Evolutionary conservation across 2,113 vertebrate species (phyloP).

Genomic region (Gavia stellata): DNA sequence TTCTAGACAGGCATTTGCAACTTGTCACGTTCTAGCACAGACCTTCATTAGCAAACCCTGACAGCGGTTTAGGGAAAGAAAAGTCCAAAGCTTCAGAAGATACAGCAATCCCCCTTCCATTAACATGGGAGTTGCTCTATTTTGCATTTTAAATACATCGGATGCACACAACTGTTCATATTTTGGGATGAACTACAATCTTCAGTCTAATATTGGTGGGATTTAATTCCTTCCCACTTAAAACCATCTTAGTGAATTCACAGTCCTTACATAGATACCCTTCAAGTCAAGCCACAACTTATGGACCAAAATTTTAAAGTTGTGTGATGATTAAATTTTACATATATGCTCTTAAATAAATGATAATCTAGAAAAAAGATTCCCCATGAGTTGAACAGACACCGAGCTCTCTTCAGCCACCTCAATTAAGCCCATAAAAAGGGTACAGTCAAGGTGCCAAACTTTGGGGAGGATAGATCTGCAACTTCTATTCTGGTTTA

Average conservation of each 20-base stretch:
- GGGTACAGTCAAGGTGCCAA: neutral
- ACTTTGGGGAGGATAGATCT: neutral
- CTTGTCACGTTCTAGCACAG: neutral
- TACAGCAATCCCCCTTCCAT: neutral
- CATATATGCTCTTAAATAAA: neutral
- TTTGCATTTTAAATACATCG: neutral
- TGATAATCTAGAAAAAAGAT: neutral
- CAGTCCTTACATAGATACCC: neutral
- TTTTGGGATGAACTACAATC: neutral
- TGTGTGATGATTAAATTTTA: neutral
- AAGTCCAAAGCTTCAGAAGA: neutral
- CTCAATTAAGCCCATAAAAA: neutral
- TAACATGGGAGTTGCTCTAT: neutral
- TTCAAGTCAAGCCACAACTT: neutral
- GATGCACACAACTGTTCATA: neutral
- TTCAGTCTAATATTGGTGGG: neutral
- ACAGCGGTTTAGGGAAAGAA: neutral
- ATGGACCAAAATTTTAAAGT: neutral
- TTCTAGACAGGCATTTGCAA: neutral
- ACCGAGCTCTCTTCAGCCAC: neutral
- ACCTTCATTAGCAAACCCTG: neutral
- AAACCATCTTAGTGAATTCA: neutral
- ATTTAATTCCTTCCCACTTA: neutral
- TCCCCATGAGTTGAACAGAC: neutral
- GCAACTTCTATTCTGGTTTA: neutral